These are phyloP conservation scores for Steromphala cineraria DNA, from an alignment of 2,888 invertebrate species.

Conservation along the genomic window DNA sequence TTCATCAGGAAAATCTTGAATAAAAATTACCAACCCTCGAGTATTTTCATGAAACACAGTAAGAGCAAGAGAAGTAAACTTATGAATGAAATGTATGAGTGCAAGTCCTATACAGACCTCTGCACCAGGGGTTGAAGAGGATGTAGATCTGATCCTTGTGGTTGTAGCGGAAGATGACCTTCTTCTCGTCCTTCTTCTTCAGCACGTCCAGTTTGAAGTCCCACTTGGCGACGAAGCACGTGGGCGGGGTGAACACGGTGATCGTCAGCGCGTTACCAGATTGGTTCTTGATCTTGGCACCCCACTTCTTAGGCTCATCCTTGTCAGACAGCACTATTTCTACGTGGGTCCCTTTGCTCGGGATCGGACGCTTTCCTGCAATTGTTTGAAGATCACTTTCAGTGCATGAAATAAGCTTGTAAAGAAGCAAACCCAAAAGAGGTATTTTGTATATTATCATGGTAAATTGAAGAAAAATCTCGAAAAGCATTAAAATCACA, in stretches of 20 bases:
- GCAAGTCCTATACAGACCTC: conserved; percentile 78
- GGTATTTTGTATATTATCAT: no score
- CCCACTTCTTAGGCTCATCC: conserved; percentile 56
- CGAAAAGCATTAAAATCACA: no score
- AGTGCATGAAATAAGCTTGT: no score
- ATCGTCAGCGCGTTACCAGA: conserved; percentile 40
- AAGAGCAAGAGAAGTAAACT: no score
- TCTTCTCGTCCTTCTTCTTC: conserved; percentile 35
- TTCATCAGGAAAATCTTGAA: no score
- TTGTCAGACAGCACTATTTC: conserved; percentile 58
- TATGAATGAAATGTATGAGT: no score
- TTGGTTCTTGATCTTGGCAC: conserved; percentile 44
- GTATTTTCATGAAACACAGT: no score
- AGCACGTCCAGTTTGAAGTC: conserved; percentile 53
- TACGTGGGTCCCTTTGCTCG: conserved; percentile 57
- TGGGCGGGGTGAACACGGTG: conserved; percentile 55
- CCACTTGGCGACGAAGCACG: conserved; percentile 63
- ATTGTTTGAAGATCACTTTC: no score
- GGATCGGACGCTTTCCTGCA: conserved; percentile 53
- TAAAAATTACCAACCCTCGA: no score
- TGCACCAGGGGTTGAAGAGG: conserved; percentile 93
- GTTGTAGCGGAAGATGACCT: conserved; percentile 39
- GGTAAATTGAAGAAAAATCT: no score
- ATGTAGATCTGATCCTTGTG: conserved; percentile 82
- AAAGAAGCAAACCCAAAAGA: no score